phyloP scores from a whole-genome alignment of 2,113 vertebrate genomes.

The Cyanoramphus novaezelandiae region DNA sequence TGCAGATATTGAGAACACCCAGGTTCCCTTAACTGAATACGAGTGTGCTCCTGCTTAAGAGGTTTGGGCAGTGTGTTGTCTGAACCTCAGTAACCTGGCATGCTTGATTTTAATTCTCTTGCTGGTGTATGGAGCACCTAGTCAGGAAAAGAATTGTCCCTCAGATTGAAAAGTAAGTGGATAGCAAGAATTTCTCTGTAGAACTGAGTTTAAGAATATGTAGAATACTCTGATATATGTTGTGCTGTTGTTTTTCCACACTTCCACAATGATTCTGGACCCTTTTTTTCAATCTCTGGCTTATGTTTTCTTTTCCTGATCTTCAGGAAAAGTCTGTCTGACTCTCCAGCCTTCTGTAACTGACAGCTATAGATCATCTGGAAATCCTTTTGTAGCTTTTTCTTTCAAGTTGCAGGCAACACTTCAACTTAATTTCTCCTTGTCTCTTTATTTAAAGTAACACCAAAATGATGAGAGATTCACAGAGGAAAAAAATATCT shows the following conservation, averaged over 20 bases:
- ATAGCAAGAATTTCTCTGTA: not conserved
- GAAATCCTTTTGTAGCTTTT: not conserved
- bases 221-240: not conserved
- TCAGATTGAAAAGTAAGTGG: not conserved
- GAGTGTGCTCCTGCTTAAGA: rapidly evolving
- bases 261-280: not conserved
- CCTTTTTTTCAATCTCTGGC: not conserved
- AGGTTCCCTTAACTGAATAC: not conserved
- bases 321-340: not conserved
- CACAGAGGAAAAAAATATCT: not conserved
- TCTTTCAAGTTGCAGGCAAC: not conserved
- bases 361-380: not conserved
- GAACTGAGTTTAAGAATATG: not conserved
- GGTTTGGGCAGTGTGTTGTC: not conserved
- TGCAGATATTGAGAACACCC: not conserved
- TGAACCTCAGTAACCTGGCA: not conserved
- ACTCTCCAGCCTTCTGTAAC: not conserved
- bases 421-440: not conserved
- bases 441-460: not conserved
- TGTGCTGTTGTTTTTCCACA: not conserved
- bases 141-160: not conserved
- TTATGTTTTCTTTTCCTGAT: not conserved
- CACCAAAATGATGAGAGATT: not conserved
- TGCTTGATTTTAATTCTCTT: not conserved
- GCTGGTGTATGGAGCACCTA: not conserved